These are phyloP conservation scores for Clarias platycephalus DNA, from an alignment of 2,797 vertebrate species.

Conservation along the genomic window DNA sequence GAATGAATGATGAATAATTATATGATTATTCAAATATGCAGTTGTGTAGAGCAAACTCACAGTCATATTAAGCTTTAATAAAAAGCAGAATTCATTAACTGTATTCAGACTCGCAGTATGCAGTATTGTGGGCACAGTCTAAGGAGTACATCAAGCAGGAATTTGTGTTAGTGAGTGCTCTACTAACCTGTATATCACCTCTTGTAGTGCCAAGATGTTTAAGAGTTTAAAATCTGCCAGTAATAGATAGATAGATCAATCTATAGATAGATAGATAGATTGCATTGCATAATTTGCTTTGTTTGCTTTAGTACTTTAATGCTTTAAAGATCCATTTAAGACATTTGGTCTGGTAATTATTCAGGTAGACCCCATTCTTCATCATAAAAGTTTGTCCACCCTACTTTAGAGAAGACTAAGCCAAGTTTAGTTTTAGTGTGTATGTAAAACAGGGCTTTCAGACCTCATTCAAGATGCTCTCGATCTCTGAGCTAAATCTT, in stretches of 20 bases:
- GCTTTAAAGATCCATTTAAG: neutral
- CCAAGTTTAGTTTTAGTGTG: neutral
- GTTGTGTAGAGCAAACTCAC: neutral
- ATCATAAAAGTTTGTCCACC: neutral
- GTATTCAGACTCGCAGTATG: neutral
- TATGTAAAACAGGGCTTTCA: constrained; percentile 12
- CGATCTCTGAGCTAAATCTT: constrained; percentile 1
- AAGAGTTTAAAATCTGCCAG: neutral
- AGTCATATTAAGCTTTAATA: neutral
- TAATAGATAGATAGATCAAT: too few relatives aligned
- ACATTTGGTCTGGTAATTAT: neutral
- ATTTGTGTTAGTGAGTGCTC: neutral
- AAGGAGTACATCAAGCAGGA: neutral
- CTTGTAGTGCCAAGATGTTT: neutral
- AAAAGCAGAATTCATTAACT: neutral
- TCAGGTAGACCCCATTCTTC: neutral
- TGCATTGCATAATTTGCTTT: neutral
- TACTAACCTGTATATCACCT: neutral
- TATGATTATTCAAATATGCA: neutral
- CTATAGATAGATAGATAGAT: too few relatives aligned
- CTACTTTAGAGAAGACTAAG: neutral
- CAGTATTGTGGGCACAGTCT: constrained; percentile 1
- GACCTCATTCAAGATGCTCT: neutral
- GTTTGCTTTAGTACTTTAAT: neutral
- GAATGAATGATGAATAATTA: neutral